Evolutionary conservation across 2,113 vertebrate species (phyloP).

Genomic region (Hippocampus zosterae): DNA sequence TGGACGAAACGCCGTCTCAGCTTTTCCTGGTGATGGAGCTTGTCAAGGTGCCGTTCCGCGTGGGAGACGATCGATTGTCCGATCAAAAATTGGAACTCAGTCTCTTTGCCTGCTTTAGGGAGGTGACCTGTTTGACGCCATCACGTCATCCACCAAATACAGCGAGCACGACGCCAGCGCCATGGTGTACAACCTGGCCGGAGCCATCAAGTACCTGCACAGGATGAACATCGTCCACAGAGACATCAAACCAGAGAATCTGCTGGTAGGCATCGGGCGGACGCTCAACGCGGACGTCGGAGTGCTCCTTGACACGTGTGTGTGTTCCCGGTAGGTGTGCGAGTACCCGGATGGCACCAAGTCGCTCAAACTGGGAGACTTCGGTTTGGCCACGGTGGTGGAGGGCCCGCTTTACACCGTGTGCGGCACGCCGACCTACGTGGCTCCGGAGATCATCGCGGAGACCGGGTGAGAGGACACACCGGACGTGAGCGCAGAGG

Average conservation of each 20-base stretch:
- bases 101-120: constrained; percentile 70
- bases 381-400: constrained; percentile 92
- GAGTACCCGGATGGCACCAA: constrained; percentile 95
- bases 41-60: constrained; percentile 79
- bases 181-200: constrained; percentile 95
- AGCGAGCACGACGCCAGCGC: constrained; percentile 92
- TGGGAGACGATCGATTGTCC: neutral
- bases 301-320: neutral
- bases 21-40: constrained; percentile 98
- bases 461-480: constrained; percentile 85
- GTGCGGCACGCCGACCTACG: constrained; percentile 94
- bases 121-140: constrained; percentile 95
- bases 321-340: constrained; percentile 77
- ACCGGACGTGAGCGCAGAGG: too few relatives aligned
- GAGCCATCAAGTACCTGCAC: constrained; percentile 90
- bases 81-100: neutral
- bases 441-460: constrained; percentile 96
- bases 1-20: constrained; percentile 88
- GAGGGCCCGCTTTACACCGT: constrained; percentile 92
- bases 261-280: constrained; percentile 74
- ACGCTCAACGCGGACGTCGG: neutral
- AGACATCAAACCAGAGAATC: constrained; percentile 98
- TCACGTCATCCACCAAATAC: constrained; percentile 97
- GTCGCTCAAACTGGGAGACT: constrained; percentile 94
- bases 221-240: constrained; percentile 92